These are phyloP conservation scores for Silurus asotus DNA, from an alignment of 2,113 vertebrate species.

Conservation along the genomic window DNA sequence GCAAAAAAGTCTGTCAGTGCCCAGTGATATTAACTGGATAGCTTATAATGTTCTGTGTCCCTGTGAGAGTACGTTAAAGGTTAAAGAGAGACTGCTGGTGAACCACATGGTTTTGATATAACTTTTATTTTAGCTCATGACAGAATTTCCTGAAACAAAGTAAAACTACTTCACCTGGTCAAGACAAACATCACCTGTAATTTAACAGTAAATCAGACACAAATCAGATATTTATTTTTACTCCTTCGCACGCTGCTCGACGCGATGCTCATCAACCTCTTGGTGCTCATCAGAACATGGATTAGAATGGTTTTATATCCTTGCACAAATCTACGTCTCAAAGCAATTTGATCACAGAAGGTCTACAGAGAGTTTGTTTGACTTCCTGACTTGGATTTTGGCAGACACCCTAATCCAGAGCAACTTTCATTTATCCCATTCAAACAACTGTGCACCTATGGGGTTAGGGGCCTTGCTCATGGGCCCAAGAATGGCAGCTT, in stretches of 20 bases:
- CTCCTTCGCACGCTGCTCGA: not conserved
- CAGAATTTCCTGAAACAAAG: slow-evolving; percentile 74
- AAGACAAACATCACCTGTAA: not conserved
- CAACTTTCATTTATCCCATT: no score
- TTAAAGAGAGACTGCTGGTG: slow-evolving; percentile 86
- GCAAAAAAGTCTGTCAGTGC: slow-evolving; percentile 97
- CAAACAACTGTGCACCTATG: no score
- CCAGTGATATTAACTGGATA: slow-evolving; percentile 94
- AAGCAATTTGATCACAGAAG: not conserved
- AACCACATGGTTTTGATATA: slow-evolving; percentile 98
- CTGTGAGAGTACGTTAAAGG: slow-evolving; percentile 83
- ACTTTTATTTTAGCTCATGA: slow-evolving; percentile 88
- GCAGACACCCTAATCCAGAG: not conserved
- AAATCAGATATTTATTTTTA: not conserved
- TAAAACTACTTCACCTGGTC: slow-evolving; percentile 76
- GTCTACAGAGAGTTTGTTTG: not conserved
- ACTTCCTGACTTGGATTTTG: not conserved
- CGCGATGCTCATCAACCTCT: not conserved
- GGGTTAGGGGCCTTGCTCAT: no score
- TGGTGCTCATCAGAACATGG: not conserved
- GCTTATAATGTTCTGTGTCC: slow-evolving; percentile 90
- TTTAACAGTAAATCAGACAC: not conserved
- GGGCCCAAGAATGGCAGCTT: no score
- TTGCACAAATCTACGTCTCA: no score
- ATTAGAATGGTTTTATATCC: not conserved